These are phyloP conservation scores for Holacanthus passer DNA, from an alignment of 2,113 vertebrate species.

Conservation along the genomic window DNA sequence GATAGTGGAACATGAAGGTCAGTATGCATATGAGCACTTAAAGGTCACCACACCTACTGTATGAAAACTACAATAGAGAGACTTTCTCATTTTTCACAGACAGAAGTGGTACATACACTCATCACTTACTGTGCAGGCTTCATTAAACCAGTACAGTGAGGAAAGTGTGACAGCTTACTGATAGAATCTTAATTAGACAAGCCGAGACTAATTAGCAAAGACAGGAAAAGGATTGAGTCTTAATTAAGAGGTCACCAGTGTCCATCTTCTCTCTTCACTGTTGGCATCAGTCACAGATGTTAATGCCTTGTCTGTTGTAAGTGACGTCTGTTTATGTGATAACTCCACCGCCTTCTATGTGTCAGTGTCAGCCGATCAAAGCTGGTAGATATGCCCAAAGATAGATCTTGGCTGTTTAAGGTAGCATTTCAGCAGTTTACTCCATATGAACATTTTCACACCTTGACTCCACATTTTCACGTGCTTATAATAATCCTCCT, in stretches of 20 bases:
- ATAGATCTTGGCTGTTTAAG: background rate
- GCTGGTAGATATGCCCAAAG: background rate
- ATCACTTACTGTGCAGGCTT: constrained; percentile 4
- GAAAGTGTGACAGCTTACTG: constrained; percentile 42
- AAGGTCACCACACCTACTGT: constrained; percentile 20
- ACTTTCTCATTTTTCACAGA: constrained; percentile 34
- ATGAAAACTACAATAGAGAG: constrained; percentile 4
- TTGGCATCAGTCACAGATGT: constrained; percentile 37
- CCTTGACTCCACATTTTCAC: background rate
- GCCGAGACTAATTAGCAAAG: constrained; percentile 72
- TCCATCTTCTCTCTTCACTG: constrained; percentile 39
- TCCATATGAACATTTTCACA: constrained; percentile 18
- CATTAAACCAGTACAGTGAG: constrained; percentile 41
- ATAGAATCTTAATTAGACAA: constrained; percentile 75
- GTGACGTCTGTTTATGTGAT: constrained; percentile 12
- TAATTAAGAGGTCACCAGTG: constrained; percentile 71
- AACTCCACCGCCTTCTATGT: background rate
- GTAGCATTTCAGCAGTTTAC: background rate
- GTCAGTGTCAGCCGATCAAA: background rate
- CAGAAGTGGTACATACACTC: background rate
- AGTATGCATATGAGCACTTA: background rate
- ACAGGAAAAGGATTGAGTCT: constrained; percentile 64
- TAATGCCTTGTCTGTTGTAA: background rate
- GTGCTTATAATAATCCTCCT: constrained; percentile 36
- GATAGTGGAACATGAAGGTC: constrained; percentile 29